phyloP scores from a whole-genome alignment of 30 jellyfish, hydroid and myxozoan genomes.

The Nemopilema nomurai region DNA sequence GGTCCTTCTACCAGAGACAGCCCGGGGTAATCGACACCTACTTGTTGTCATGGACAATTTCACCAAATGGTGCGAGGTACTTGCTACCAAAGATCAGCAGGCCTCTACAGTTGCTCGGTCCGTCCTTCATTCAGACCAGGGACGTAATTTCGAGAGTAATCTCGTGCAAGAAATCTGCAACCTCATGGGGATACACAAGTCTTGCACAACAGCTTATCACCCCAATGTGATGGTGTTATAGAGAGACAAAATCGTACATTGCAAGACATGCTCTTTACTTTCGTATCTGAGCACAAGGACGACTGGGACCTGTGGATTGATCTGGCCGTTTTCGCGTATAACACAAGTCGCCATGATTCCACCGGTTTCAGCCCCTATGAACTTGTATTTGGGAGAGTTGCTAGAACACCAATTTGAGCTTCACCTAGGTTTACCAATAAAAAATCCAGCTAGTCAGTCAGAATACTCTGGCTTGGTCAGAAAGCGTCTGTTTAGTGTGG shows the following conservation, averaged over 20 bases:
- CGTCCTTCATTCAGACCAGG: conserved; percentile 62
- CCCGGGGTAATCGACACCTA: conserved; percentile 47
- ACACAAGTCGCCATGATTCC: conserved; percentile 53
- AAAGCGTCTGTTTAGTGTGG: neutral
- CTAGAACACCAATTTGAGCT: conserved; percentile 10
- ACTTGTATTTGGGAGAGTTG: conserved; percentile 29
- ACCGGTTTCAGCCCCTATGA: conserved; percentile 64
- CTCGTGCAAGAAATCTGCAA: conserved; percentile 28
- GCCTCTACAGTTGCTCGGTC: conserved; percentile 56
- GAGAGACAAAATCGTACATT: too few relatives aligned
- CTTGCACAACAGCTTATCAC: conserved; percentile 54
- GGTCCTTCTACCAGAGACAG: conserved; percentile 48
- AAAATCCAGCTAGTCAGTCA: conserved; percentile 10
- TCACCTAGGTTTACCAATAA: neutral
- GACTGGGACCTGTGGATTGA: too few relatives aligned
- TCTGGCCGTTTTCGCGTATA: too few relatives aligned
- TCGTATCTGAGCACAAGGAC: too few relatives aligned
- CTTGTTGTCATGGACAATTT: too few relatives aligned
- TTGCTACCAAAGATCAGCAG: conserved; percentile 34
- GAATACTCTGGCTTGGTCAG: neutral
- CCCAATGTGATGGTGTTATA: too few relatives aligned
- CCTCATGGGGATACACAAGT: conserved; percentile 40
- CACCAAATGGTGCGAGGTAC: conserved; percentile 58
- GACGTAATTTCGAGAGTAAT: conserved; percentile 41
- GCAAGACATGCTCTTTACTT: too few relatives aligned